A percentile compares a stretch with the other conserved stretches of the same genome.
Evolutionary conservation across 2,888 invertebrate species (phyloP).

Genomic region (Protophormia terraenovae): DNA sequence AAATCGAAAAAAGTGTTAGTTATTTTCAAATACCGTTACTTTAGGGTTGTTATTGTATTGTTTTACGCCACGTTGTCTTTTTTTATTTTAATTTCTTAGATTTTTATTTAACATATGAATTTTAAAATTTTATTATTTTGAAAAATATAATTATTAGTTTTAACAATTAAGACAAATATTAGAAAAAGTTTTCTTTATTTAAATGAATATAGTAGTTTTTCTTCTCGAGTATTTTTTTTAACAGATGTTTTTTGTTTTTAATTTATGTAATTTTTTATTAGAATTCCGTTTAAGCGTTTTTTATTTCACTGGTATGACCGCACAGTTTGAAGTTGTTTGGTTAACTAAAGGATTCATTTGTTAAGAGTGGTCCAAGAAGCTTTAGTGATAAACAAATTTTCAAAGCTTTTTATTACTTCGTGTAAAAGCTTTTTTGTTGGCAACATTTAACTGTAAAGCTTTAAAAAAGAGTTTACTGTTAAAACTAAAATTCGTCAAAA

Average conservation of each 20-base stretch:
- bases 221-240: neutral
- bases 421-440: neutral
- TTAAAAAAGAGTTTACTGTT: neutral
- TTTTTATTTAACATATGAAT: conserved; percentile 4
- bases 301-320: conserved; percentile 5
- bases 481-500: too few relatives aligned
- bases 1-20: neutral
- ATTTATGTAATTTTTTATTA: neutral
- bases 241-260: conserved; percentile 43
- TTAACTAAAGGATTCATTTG: conserved; percentile 47
- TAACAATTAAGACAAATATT: too few relatives aligned
- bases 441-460: neutral
- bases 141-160: too few relatives aligned
- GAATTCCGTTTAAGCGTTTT: neutral
- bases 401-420: conserved; percentile 2
- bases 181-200: too few relatives aligned
- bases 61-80: conserved; percentile 49
- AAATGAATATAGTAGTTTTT: too few relatives aligned
- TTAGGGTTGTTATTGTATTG: conserved; percentile 1
- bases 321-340: conserved; percentile 32
- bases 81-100: neutral
- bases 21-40: neutral
- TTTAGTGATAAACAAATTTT: conserved; percentile 29
- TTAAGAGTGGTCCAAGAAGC: conserved; percentile 9
- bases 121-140: neutral